A percentile compares a stretch with the other conserved stretches of the same genome.
These are phyloP conservation scores for Chauna torquata DNA, from an alignment of 2,113 vertebrate species.

Conservation along the genomic window DNA sequence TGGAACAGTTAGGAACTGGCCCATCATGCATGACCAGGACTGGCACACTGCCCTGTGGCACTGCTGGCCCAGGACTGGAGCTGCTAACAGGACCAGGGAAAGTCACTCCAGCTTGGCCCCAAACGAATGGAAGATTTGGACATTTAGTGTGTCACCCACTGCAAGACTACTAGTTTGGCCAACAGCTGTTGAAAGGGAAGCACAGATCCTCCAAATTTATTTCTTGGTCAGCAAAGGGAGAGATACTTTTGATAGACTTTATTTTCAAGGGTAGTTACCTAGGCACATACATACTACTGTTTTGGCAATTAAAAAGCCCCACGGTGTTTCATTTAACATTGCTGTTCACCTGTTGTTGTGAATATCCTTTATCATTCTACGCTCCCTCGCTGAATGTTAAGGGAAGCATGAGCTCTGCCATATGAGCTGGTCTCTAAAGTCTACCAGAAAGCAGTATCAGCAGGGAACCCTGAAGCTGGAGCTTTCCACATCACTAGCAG, in stretches of 20 bases:
- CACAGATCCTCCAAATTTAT: neutral
- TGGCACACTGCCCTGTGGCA: accelerated
- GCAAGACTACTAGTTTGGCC: neutral
- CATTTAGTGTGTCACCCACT: neutral
- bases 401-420: neutral
- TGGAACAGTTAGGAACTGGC: neutral
- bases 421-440: neutral
- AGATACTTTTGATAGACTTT: neutral
- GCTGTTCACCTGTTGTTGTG: neutral
- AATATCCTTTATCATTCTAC: neutral
- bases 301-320: neutral
- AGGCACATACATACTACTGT: neutral
- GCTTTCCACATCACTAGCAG: neutral
- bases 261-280: neutral
- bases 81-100: neutral
- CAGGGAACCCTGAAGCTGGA: neutral
- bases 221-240: neutral
- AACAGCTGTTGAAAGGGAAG: neutral
- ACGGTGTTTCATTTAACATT: neutral
- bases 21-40: neutral
- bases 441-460: neutral
- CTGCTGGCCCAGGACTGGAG: neutral
- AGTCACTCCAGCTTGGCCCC: neutral
- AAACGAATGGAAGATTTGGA: neutral
- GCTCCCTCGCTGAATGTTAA: neutral